Evolutionary conservation across 2,797 vertebrate genomes (phyloP), one percentile per base, ranked within the genome.

Genomic region (Propithecus perrieri): DNA sequence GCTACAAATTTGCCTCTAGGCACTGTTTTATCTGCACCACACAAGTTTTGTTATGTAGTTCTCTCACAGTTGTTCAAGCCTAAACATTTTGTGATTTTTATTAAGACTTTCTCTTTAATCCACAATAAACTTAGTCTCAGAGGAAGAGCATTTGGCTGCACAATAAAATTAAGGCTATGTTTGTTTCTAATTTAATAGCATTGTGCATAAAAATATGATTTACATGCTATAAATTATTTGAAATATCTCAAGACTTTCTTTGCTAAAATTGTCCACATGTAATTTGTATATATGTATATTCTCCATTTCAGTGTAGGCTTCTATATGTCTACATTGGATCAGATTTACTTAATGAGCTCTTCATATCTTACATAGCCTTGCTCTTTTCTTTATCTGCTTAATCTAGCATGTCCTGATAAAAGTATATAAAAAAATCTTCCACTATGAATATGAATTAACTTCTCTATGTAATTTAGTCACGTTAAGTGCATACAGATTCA

Each of bases 51-150:
- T 55, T 89, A 9, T 17, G 4, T 48, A 35, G 41, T 38, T 80
- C 22, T 95, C 79, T 59, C 11, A 65, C n/a, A 48, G 33, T 14
- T 80, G 11, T 57, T 89, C n/a, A 72, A 57, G 22, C 30, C 65
- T 85, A 85, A 80, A 79, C 72, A 79, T 43, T 89, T 84, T 79
- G 3, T 88, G 11, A 86, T 81, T 86, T 93, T 93, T 53, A 35
- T 28, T 80, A 85, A 84, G 33, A 94, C 53, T 89, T 85, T 67
- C 30, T n/a, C 5, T 91, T 91, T 74, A 91, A 79, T 53, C 20
- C 4, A 33, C 50, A 81, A 20, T 46, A 74, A 59, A 69, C 38
- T 55, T 41, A 80, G 7, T n/a, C 63, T 65, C 63, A 65, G 63
- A 33, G 33, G 33, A 65, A 65, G 15, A 65, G 33, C 63, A 65